A percentile compares a stretch with the other conserved stretches of the same genome.
Conservation (phyloP, 1,140 invertebrate species). For the Kradibia gibbosae region DNA sequence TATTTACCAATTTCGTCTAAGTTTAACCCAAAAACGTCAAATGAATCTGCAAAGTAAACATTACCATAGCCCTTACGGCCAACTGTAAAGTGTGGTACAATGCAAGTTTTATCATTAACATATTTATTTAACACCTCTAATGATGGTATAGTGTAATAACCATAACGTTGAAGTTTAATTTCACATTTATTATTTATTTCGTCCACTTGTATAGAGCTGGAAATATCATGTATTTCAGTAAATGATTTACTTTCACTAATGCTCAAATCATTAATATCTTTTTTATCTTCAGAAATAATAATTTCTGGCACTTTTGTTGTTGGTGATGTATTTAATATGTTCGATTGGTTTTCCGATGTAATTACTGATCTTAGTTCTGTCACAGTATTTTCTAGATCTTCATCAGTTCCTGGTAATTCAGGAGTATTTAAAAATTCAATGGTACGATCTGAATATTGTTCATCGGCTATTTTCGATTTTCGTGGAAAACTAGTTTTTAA, state of each 20-base stretch:
- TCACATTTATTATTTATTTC: constrained; percentile 74
- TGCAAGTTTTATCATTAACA: constrained; percentile 80
- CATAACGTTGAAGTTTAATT: constrained; percentile 78
- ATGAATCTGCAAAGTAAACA: constrained; percentile 89
- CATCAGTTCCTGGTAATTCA: constrained; percentile 27
- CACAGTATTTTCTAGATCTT: constrained; percentile 57
- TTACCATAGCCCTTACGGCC: constrained; percentile 93
- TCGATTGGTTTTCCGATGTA: background rate
- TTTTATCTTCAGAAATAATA: background rate
- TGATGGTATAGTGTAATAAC: constrained; percentile 84
- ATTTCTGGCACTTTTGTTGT: background rate
- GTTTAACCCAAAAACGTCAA: constrained; percentile 92
- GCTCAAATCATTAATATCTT: constrained; percentile 1
- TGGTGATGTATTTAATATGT: background rate
- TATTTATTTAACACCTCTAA: constrained; percentile 77
- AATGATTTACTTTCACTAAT: background rate
- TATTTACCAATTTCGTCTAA: constrained; percentile 79
- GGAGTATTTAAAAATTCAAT: constrained; percentile 29
- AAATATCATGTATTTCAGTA: constrained; percentile 59
- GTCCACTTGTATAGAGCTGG: constrained; percentile 53
- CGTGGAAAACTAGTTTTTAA: constrained; percentile 55
- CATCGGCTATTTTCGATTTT: constrained; percentile 48
- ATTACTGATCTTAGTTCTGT: constrained; percentile 54
- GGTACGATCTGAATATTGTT: constrained; percentile 40
- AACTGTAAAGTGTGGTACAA: constrained; percentile 92